These are phyloP conservation scores for Caenorhabditis latens DNA, from an alignment of 1,140 invertebrate species.

Conservation along the genomic window DNA sequence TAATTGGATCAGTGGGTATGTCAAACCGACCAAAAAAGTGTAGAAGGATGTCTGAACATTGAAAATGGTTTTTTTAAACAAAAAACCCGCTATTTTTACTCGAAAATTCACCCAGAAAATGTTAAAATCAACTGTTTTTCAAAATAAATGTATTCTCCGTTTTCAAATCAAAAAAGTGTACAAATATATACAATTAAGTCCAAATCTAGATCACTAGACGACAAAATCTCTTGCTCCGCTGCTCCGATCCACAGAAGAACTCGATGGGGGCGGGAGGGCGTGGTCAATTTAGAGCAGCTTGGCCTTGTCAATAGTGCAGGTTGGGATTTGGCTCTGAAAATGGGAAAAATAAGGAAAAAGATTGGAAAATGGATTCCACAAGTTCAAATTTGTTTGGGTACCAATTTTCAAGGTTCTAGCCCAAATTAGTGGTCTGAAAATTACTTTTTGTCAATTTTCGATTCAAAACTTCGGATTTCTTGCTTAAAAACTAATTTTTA, in stretches of 20 bases:
- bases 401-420: too few species aligned
- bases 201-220: too few species aligned
- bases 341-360: background rate
- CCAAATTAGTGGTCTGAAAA: too few species aligned
- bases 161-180: too few species aligned
- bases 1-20: background rate
- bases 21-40: background rate
- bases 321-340: constrained; percentile 27
- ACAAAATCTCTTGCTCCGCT: too few species aligned
- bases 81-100: too few species aligned
- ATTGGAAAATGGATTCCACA: too few species aligned
- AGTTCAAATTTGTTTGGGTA: background rate
- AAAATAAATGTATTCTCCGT: too few species aligned
- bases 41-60: background rate
- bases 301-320: constrained; percentile 17
- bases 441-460: background rate
- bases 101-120: too few species aligned
- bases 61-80: background rate
- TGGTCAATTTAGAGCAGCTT: background rate
- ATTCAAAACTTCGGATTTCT: background rate
- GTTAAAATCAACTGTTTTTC: background rate
- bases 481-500: background rate
- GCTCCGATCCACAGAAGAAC: too few species aligned
- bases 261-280: too few species aligned
- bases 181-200: too few species aligned